Evolutionary conservation across 2,113 vertebrate species (phyloP), one percentile per base, ranked within the genome.

Genomic region (Syrmaticus mikado): DNA sequence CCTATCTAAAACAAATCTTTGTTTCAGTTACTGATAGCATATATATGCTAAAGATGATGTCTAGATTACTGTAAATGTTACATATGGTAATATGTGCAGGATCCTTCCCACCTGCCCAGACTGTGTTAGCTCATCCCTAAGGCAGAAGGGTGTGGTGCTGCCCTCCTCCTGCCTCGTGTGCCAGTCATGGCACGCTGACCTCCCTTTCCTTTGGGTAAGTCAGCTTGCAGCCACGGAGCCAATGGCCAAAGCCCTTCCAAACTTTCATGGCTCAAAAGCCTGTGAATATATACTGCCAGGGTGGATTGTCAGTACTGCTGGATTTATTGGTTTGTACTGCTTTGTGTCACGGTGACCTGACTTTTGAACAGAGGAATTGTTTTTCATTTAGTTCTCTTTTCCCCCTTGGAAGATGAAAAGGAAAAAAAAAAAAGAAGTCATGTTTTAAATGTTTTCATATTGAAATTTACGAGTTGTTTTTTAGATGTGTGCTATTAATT

Each of bases 261-360:
- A 90, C 97, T 96, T 96, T 95, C 74, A 41, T 1, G 21, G 94
- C 80, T 95, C 80, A 16, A 64, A 94, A 94, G 83, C 71, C 27
- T 53, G 68, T 85, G 48, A 70, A 85, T 71, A 96, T 74, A 41
- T 10, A 3, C 64, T 79, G 94, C 90, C 96, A 95, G 96, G 90
- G 60, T 95, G 52, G 90, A 93, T 89, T 95, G 96, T 97, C 97
- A 97, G 93, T 76, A 46, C 81, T 86, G 83, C 95, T 92, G 92
- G 72, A 87, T 97, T 97, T 97, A 97, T 94, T 96, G 89, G 93
- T 83, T 97, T 96, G 89, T 75, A 53, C 96, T 96, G 91, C 95
- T 94, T 95, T 79, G 67, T 98, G 98, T 98, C 98, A 98, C 48
- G 91, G 60, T 97, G 98, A 98, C 98, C 98, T 97, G 94, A 95